Percentiles rank a stretch among this genome's conserved stretches.
Conservation (phyloP, 2,797 vertebrate species). For the Echiichthys vipera region DNA sequence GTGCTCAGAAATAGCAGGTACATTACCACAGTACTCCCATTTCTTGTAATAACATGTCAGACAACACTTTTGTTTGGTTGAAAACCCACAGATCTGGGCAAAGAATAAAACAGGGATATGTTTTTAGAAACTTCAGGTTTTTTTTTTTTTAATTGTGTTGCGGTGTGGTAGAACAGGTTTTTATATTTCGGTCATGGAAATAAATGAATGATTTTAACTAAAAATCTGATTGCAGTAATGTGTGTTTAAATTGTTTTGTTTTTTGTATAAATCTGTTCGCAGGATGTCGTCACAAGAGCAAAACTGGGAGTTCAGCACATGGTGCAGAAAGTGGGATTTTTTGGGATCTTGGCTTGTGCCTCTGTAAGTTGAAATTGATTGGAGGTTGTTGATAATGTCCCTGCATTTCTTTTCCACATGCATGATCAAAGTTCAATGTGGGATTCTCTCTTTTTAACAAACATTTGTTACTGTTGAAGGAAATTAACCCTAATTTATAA, state of each 20-base stretch:
- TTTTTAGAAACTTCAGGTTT: conserved; percentile 23
- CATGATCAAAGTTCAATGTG: background rate
- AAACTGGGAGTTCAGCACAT: conserved; percentile 96
- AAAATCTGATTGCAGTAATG: background rate
- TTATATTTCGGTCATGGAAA: background rate
- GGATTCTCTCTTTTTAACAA: background rate
- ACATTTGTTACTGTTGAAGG: background rate
- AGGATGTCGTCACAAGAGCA: conserved; percentile 96
- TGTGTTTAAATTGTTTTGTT: background rate
- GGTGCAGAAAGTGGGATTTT: conserved; percentile 98
- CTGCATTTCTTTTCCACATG: background rate
- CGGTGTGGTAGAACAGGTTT: background rate
- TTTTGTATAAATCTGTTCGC: conserved; percentile 28
- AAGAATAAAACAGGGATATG: conserved; percentile 3
- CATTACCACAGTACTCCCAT: conserved; percentile 16
- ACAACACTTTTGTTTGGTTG: conserved; percentile 33
- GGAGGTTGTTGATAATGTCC: background rate
- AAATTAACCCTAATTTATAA: background rate
- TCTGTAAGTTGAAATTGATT: conserved; percentile 75
- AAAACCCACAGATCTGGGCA: conserved; percentile 32
- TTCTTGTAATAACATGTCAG: too few relatives aligned
- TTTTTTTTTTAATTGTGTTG: conserved; percentile 6
- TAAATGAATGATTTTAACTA: background rate
- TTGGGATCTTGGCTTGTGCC: conserved; percentile 97
- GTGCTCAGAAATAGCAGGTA: conserved; percentile 43